Evolutionary conservation across 2,888 invertebrate species (phyloP).

Genomic region (Tanypteryx hageni): DNA sequence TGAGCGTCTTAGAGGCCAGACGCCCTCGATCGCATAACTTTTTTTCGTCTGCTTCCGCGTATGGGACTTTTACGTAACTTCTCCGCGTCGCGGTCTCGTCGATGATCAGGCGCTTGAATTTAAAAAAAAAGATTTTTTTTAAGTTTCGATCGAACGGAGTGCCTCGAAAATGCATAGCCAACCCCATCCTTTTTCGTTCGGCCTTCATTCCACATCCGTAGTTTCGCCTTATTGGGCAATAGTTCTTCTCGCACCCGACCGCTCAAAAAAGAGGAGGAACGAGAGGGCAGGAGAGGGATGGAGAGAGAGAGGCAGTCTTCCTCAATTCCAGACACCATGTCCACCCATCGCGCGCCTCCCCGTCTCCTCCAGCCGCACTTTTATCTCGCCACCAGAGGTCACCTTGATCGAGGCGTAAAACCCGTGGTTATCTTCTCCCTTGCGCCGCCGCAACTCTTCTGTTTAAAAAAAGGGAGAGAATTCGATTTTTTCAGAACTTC

Average conservation of each 20-base stretch:
- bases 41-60: background rate
- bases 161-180: no score
- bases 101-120: background rate
- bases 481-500: conserved; percentile 4
- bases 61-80: conserved; percentile 10
- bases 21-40: background rate
- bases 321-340: background rate
- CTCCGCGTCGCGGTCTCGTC: background rate
- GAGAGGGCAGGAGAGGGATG: background rate
- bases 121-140: no score
- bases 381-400: conserved; percentile 59
- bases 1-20: background rate
- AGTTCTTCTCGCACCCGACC: background rate
- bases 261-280: background rate
- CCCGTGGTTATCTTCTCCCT: conserved; percentile 43
- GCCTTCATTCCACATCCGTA: background rate
- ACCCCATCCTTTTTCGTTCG: no score
- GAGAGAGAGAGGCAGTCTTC: background rate
- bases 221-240: background rate
- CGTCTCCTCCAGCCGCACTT: conserved; percentile 48
- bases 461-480: background rate
- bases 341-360: background rate
- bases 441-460: conserved; percentile 9
- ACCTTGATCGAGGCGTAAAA: conserved; percentile 58
- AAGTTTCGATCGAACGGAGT: no score